These are phyloP conservation scores for Cryptus viduatorius DNA, from an alignment of 2,888 invertebrate species.

Conservation along the genomic window DNA sequence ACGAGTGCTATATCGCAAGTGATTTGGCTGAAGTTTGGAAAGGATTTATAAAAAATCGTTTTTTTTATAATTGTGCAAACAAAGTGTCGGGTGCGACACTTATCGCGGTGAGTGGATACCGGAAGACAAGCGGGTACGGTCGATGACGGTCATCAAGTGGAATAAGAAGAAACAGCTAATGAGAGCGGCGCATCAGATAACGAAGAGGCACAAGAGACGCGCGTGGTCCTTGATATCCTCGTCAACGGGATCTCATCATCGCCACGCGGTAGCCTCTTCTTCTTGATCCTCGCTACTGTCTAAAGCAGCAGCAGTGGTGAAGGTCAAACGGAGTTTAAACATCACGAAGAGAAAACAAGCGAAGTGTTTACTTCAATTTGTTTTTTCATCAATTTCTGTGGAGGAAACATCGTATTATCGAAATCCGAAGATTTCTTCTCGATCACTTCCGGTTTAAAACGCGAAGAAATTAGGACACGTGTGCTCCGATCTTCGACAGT, in stretches of 20 bases:
- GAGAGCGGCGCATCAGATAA: conserved; percentile 66
- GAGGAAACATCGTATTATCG: conserved; percentile 7
- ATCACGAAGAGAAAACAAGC: not conserved
- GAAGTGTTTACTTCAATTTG: not conserved
- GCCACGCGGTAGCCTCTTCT: conserved; percentile 59
- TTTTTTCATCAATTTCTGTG: conserved; percentile 19
- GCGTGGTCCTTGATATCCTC: conserved; percentile 72
- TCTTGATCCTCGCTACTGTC: conserved; percentile 68
- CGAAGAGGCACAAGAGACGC: conserved; percentile 73
- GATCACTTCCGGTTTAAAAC: conserved; percentile 32
- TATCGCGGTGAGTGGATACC: conserved; percentile 20
- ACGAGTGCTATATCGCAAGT: conserved; percentile 27
- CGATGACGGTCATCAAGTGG: conserved; percentile 75
- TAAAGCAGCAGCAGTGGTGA: not conserved
- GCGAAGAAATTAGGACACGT: conserved; percentile 37
- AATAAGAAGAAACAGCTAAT: conserved; percentile 69
- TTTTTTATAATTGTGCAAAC: not conserved
- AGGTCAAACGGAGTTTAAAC: conserved; percentile 5
- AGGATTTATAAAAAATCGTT: conserved; percentile 46
- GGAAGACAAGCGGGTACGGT: conserved; percentile 63
- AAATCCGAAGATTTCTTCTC: not conserved
- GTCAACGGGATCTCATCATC: conserved; percentile 60
- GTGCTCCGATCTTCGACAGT: conserved; percentile 5
- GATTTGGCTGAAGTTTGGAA: not conserved
- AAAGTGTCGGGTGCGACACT: not conserved